Percentiles rank a stretch among this genome's conserved stretches.
phyloP scores from a whole-genome alignment of 2,797 vertebrate species.

The Bovichtus variegatus region DNA sequence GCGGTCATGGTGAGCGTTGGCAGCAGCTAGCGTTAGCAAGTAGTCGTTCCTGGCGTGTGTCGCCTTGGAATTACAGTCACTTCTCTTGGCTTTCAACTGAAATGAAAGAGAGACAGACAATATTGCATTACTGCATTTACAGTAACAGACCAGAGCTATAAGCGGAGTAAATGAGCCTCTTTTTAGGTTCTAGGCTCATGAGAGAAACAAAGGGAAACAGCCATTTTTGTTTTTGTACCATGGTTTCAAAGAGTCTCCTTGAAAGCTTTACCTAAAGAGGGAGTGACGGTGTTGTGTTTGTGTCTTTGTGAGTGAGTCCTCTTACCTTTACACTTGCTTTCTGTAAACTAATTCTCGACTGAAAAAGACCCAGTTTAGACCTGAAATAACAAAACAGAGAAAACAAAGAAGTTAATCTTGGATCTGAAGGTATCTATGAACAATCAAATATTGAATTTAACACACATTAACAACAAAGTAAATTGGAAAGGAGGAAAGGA shows the following conservation, averaged over 20 bases:
- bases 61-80: slow-evolving; percentile 97
- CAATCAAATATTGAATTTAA: neutral
- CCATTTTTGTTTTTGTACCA: neutral
- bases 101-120: slow-evolving; percentile 33
- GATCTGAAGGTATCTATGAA: neutral
- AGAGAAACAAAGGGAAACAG: neutral
- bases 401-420: neutral
- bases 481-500: neutral
- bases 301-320: neutral
- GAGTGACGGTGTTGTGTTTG: slow-evolving; percentile 5
- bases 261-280: slow-evolving; percentile 4
- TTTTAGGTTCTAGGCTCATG: neutral
- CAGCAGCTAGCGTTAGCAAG: slow-evolving; percentile 95
- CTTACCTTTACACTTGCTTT: slow-evolving; percentile 99
- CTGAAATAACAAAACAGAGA: slow-evolving; percentile 75
- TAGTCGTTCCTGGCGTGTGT: slow-evolving; percentile 98
- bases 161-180: neutral
- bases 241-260: neutral
- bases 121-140: neutral
- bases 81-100: slow-evolving; percentile 97
- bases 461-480: slow-evolving; percentile 1
- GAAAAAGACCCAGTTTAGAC: slow-evolving; percentile 98
- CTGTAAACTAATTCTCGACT: slow-evolving; percentile 99
- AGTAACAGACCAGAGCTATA: neutral
- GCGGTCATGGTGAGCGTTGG: slow-evolving; percentile 96